A percentile compares a stretch with the other conserved stretches of the same genome.
Evolutionary conservation across 2,888 invertebrate genomes (phyloP).

Genomic region (Lepidocyrtinus sp.): DNA sequence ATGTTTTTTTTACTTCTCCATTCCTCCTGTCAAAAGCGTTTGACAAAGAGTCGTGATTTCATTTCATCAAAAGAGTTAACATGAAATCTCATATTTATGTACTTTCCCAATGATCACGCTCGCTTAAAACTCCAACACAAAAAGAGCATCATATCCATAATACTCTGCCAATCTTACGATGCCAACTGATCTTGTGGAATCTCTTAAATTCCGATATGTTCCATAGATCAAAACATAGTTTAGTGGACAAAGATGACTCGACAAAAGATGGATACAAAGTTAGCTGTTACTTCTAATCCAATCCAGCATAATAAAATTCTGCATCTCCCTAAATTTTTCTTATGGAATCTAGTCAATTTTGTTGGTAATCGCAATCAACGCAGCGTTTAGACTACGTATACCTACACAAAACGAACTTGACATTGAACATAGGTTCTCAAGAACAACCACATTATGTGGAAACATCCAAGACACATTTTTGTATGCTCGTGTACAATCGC

Average conservation of each 20-base stretch:
- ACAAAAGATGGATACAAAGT: too few species aligned
- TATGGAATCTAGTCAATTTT: not conserved
- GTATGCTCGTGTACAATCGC: not conserved
- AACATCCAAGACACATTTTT: not conserved
- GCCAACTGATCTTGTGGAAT: not conserved
- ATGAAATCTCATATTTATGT: conserved; percentile 27
- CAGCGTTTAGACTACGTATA: not conserved
- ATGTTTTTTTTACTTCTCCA: conserved; percentile 8
- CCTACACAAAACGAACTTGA: conserved; percentile 36
- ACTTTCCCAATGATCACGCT: too few species aligned
- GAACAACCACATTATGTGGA: conserved; percentile 20
- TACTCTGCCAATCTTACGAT: not conserved
- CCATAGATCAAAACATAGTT: not conserved
- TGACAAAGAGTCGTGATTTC: conserved; percentile 33
- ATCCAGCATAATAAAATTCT: not conserved
- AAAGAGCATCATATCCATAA: not conserved
- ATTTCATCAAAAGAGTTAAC: conserved; percentile 36
- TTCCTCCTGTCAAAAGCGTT: conserved; percentile 27
- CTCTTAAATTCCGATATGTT: not conserved
- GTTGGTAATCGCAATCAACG: not conserved
- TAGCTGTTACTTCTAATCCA: not conserved
- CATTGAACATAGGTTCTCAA: conserved; percentile 40
- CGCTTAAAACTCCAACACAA: not conserved
- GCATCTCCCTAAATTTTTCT: too few species aligned
- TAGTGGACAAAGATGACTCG: not conserved